phyloP scores from a whole-genome alignment of 2,113 vertebrate genomes.

The Chaetops frenatus region DNA sequence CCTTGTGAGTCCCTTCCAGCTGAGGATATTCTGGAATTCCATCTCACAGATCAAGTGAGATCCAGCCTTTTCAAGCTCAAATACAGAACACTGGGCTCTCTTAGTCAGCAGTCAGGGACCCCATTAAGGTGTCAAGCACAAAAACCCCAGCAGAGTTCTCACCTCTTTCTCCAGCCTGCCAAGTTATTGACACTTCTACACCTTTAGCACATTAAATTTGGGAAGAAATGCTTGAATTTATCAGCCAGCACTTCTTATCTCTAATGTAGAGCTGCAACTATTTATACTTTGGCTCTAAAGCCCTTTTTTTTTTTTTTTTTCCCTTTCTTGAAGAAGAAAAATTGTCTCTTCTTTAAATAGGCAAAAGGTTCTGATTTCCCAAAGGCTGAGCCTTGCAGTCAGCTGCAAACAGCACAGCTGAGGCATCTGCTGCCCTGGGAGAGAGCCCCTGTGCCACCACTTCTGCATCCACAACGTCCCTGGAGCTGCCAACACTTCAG shows the following conservation, averaged over 20 bases:
- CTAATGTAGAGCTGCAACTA: neutral
- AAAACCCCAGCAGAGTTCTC: neutral
- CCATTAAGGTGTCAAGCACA: neutral
- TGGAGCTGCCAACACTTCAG: neutral
- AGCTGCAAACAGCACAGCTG: constrained; percentile 5
- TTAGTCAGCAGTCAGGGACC: neutral
- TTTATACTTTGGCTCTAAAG: neutral
- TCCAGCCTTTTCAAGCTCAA: neutral
- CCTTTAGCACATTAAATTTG: neutral
- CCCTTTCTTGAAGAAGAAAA: neutral
- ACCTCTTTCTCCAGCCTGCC: neutral
- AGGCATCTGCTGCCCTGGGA: neutral
- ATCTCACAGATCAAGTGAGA: neutral
- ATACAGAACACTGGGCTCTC: neutral
- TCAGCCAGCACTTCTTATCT: neutral
- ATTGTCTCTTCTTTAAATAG: neutral
- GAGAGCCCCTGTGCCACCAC: neutral
- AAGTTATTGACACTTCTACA: neutral
- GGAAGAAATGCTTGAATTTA: neutral
- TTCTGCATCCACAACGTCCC: neutral
- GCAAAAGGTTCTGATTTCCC: neutral
- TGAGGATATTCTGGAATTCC: neutral
- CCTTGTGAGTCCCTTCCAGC: neutral
- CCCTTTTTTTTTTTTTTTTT: fast-evolving
- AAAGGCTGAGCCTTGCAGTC: neutral